Percentiles rank a stretch among this genome's conserved stretches.
Conservation (phyloP, 2,113 vertebrate species). For the Phaethon lepturus region DNA sequence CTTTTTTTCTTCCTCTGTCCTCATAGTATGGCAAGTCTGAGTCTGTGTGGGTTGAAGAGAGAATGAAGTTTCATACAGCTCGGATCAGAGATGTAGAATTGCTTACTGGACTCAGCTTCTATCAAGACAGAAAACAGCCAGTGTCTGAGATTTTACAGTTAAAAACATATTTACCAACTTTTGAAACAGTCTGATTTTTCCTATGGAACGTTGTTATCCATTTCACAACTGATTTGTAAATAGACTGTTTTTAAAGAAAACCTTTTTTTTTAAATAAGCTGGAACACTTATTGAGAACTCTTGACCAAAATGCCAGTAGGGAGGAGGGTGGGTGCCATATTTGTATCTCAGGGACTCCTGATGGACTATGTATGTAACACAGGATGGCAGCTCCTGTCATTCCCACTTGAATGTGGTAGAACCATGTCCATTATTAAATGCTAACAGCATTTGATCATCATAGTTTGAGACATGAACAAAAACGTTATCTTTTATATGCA, state of each 20-base stretch:
- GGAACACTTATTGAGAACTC: conserved; percentile 34
- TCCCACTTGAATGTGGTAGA: conserved; percentile 27
- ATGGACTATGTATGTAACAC: neutral
- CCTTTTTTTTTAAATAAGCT: conserved; percentile 19
- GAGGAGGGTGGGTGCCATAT: conserved; percentile 56
- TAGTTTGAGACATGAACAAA: neutral
- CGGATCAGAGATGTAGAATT: conserved; percentile 90
- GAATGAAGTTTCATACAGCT: conserved; percentile 85
- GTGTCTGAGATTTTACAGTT: conserved; percentile 88
- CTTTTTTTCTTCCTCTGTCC: neutral
- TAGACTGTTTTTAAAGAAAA: conserved; percentile 35
- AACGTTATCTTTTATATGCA: neutral
- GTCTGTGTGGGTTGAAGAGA: conserved; percentile 84
- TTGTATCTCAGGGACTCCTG: conserved; percentile 74
- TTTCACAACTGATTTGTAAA: conserved; percentile 35
- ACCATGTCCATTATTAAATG: neutral
- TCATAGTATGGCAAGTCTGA: conserved; percentile 68
- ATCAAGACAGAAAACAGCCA: conserved; percentile 85
- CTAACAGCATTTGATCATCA: neutral
- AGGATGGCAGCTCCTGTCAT: conserved; percentile 9
- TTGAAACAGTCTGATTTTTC: conserved; percentile 61
- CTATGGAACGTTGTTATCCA: neutral
- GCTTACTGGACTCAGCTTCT: conserved; percentile 94
- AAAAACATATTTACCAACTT: conserved; percentile 86
- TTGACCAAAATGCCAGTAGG: conserved; percentile 54